These are phyloP conservation scores for Triplophysa tibetana DNA, from an alignment of 2,113 vertebrate species.

Conservation along the genomic window DNA sequence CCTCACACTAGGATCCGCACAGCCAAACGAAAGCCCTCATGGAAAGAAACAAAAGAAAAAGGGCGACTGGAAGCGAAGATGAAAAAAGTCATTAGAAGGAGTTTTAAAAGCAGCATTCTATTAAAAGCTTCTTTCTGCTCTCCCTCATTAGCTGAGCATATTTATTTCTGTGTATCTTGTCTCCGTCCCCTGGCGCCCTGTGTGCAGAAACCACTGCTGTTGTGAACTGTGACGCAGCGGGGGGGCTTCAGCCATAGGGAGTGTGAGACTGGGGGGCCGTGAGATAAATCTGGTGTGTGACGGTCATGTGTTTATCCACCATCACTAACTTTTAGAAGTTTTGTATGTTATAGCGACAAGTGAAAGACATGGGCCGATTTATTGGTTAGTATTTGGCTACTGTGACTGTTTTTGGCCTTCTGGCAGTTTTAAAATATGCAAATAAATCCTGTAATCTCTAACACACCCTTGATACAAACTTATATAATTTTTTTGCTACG, in stretches of 20 bases:
- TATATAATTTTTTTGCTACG: too few relatives aligned
- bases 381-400: too few relatives aligned
- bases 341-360: too few relatives aligned
- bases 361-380: too few relatives aligned
- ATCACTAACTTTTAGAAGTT: background rate
- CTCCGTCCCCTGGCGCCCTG: conserved; percentile 45
- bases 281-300: background rate
- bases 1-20: conserved; percentile 47
- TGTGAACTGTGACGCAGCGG: conserved; percentile 47
- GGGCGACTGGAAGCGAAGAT: conserved; percentile 10
- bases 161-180: conserved; percentile 54
- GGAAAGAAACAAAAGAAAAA: conserved; percentile 17
- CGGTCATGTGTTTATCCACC: background rate
- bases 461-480: too few relatives aligned
- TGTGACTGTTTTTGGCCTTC: too few relatives aligned
- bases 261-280: conserved; percentile 1
- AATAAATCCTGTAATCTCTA: too few relatives aligned
- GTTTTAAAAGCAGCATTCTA: conserved; percentile 50
- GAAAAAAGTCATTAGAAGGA: conserved; percentile 52
- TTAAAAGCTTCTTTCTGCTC: conserved; percentile 52
- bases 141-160: conserved; percentile 53
- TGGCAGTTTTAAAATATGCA: too few relatives aligned
- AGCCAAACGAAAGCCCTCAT: conserved; percentile 41
- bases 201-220: conserved; percentile 35
- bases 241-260: background rate